Base-by-base conservation (phyloP, 2,797 vertebrate genomes). In the Diplodus sargus region DNA sequence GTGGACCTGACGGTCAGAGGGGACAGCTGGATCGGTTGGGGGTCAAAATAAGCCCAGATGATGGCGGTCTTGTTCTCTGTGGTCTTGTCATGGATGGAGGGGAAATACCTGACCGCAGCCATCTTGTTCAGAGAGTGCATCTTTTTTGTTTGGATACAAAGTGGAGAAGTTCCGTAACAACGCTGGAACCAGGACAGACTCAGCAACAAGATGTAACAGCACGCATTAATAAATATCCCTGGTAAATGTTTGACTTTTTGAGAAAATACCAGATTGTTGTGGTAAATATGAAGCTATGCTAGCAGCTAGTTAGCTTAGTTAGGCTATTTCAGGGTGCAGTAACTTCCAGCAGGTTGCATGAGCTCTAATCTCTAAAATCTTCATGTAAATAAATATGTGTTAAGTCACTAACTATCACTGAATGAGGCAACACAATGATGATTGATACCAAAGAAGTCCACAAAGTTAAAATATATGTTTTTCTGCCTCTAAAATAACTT, bases 121-220 rank as follows among this genome's bases (percentile, higher is more conserved):
- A 84, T 89, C 17, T 81, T 85, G 3, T 18, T 54, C 30, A 20
- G 10, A 42, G 22, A 66, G 62, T 59, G 78, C 62, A 65, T 82
- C 23, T 0, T 64, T 74, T 13, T 54, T 82, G 76, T 84, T 84
- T 77, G 9, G 8, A 67, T 89, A 87, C 43, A 65, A 89, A 89
- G 5, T 45, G 17, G 3, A 63, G 16, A 2, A 3, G 18, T 5
- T 9, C 23, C 25, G 13, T 5, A 62, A 34, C 30, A 18, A 28
- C 70, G 81, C 62, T 48, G 48, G 53, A 86, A 86, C 25, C 57
- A 49, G 39, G 17, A n/a, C 4, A 12, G 17, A 7, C 15, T 58
- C 39, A n/a, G n/a, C 28, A 81, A 4, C 6, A 51, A 0, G 8
- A 47, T 52, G 45, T 34, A 7, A 16, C 11, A n/a, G 17, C 39